phyloP scores from a whole-genome alignment of 2,888 invertebrate species.

The Macrophya annulata region DNA sequence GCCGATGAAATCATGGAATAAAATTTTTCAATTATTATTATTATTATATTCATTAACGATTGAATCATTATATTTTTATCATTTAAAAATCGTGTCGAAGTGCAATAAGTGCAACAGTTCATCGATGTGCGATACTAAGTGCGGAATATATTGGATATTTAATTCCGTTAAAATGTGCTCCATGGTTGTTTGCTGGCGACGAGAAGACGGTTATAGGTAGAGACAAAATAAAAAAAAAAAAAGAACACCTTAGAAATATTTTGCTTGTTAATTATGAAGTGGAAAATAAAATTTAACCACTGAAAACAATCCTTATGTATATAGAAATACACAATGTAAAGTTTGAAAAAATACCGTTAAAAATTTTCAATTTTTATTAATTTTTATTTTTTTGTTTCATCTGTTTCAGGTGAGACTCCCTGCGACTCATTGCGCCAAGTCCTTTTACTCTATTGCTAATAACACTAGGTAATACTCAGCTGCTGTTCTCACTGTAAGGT shows the following conservation, averaged over 20 bases:
- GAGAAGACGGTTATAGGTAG: slow-evolving; percentile 25
- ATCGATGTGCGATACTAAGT: slow-evolving; percentile 6
- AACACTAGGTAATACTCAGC: slow-evolving; percentile 14
- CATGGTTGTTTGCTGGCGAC: slow-evolving; percentile 2
- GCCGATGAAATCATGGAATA: not conserved
- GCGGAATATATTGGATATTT: not conserved
- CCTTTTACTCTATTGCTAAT: slow-evolving; percentile 7
- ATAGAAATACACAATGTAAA: not conserved
- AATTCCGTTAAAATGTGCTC: slow-evolving; percentile 32
- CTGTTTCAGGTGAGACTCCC: slow-evolving; percentile 48
- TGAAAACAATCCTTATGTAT: not conserved
- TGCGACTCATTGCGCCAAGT: not conserved
- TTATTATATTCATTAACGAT: not conserved
- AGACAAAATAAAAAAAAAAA: not conserved
- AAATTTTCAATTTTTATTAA: not conserved
- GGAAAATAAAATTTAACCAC: too few relatives aligned
- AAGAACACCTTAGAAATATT: not conserved
- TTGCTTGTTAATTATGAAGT: too few relatives aligned
- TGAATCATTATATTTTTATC: not conserved
- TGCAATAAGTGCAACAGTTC: not conserved
- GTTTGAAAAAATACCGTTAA: not conserved
- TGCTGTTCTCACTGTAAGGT: not conserved
- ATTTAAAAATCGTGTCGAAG: not conserved
- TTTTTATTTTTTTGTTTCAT: not conserved
- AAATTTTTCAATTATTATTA: not conserved